A percentile compares a stretch with the other conserved stretches of the same genome.
Evolutionary conservation across 2,797 vertebrate species (phyloP).

Genomic region (Allobates femoralis): DNA sequence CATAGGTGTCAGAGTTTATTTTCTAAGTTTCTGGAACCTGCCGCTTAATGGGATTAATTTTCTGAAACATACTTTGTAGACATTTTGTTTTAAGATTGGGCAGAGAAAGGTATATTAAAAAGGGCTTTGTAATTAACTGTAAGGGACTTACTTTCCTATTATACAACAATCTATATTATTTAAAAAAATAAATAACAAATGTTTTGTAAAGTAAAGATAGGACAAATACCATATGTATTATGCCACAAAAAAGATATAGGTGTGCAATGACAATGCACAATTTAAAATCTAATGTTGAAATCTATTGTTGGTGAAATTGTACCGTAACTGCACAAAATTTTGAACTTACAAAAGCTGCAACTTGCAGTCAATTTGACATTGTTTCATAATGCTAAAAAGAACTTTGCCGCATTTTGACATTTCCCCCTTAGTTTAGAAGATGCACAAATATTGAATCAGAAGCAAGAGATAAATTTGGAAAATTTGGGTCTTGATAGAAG

Average conservation of each 20-base stretch:
- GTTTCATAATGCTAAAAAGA: not conserved
- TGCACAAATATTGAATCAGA: not conserved
- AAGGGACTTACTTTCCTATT: not conserved
- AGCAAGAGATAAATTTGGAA: not conserved
- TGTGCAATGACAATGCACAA: not conserved
- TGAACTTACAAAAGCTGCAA: not conserved
- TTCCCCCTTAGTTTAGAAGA: not conserved
- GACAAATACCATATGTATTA: not conserved
- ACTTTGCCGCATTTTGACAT: not conserved
- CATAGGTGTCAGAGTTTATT: not conserved
- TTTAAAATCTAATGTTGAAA: not conserved
- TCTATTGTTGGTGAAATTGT: not conserved
- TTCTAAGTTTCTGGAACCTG: not conserved
- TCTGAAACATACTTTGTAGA: not conserved
- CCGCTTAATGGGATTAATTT: not conserved
- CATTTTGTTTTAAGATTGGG: not conserved
- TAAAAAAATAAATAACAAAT: not conserved
- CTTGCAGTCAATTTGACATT: not conserved
- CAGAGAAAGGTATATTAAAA: not conserved
- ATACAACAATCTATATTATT: not conserved
- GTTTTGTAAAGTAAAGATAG: not conserved
- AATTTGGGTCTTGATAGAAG: not conserved
- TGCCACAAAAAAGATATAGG: not conserved
- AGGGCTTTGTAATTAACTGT: constrained; percentile 8
- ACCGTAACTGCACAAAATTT: not conserved